Evolutionary conservation across 1,140 invertebrate species (phyloP).

Genomic region (Drosophila willistoni): DNA sequence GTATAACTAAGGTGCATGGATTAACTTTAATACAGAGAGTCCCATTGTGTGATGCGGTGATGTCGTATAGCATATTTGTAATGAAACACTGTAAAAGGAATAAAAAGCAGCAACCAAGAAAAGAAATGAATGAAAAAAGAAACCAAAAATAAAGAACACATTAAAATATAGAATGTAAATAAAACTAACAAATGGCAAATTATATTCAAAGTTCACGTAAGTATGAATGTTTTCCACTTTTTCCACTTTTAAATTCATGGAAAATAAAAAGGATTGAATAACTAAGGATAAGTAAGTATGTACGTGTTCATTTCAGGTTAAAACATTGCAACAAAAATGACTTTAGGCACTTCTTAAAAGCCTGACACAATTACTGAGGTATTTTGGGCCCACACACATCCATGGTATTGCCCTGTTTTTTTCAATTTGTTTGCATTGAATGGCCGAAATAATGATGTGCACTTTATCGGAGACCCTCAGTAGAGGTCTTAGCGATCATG

Average conservation of each 20-base stretch:
- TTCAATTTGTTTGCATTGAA: not conserved
- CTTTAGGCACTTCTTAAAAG: too few relatives aligned
- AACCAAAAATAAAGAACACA: conserved; percentile 55
- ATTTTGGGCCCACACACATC: too few relatives aligned
- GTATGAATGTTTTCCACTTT: not conserved
- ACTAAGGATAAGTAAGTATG: too few relatives aligned
- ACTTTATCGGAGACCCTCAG: conserved; percentile 71
- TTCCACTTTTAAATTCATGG: too few relatives aligned
- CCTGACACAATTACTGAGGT: too few relatives aligned
- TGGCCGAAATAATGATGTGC: conserved; percentile 18
- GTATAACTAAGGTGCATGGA: conserved; percentile 53
- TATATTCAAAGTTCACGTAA: not conserved
- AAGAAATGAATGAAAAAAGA: conserved; percentile 33
- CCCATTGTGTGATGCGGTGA: conserved; percentile 22
- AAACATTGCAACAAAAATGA: too few relatives aligned
- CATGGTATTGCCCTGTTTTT: too few relatives aligned
- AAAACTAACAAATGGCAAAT: not conserved
- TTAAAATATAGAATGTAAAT: conserved; percentile 48
- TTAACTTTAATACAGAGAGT: conserved; percentile 45
- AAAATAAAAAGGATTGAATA: too few relatives aligned
- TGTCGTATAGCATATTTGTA: conserved; percentile 59
- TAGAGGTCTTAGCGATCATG: conserved; percentile 47
- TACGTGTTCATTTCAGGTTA: too few relatives aligned
- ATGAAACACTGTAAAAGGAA: conserved; percentile 71
- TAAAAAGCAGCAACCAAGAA: conserved; percentile 30